phyloP scores from a whole-genome alignment of 2,797 vertebrate genomes.

The Paramormyrops hopkinsi region DNA sequence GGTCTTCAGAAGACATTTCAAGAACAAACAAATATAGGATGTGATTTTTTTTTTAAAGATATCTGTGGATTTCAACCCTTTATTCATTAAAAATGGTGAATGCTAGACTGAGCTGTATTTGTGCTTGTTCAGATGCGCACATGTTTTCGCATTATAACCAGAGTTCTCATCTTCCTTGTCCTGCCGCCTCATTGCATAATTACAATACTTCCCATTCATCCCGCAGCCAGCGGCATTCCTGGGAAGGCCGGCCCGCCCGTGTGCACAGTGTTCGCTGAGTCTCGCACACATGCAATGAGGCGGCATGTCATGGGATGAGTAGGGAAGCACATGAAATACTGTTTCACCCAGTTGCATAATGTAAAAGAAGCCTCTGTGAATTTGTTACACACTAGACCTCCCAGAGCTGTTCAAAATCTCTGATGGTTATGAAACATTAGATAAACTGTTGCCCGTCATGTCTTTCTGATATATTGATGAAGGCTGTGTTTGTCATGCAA shows the following conservation, averaged over 20 bases:
- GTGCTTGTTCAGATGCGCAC: not conserved
- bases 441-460: not conserved
- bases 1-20: not conserved
- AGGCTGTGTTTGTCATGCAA: not conserved
- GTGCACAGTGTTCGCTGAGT: not conserved
- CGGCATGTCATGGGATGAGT: not conserved
- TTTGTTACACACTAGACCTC: not conserved
- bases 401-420: not conserved
- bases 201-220: constrained; percentile 16
- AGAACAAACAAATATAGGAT: not conserved
- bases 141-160: not conserved
- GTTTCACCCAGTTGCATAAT: not conserved
- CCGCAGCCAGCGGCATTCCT: constrained; percentile 7
- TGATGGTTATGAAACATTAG: not conserved
- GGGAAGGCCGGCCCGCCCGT: not conserved
- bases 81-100: constrained; percentile 3
- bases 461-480: not conserved
- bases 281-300: not conserved
- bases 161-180: not conserved
- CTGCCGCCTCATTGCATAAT: constrained; percentile 11
- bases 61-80: not conserved
- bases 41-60: not conserved
- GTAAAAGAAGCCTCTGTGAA: not conserved
- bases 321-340: not conserved
- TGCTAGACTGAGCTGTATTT: not conserved